These are phyloP conservation scores for Orchesella flavescens DNA, from an alignment of 2,888 invertebrate species.

Conservation along the genomic window DNA sequence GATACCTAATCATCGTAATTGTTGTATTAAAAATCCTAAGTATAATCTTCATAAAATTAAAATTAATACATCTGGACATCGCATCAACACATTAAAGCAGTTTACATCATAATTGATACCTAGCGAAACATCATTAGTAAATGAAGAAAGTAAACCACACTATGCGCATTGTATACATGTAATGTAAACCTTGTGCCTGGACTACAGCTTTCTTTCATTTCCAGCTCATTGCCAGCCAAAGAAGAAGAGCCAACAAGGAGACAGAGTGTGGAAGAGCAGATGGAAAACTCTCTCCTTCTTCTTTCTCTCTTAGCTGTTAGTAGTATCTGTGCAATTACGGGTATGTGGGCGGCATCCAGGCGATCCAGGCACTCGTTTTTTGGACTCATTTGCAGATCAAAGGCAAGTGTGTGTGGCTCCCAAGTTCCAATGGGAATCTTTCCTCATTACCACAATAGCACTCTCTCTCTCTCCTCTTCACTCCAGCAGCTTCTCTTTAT, in stretches of 20 bases:
- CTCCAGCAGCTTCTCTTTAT: not conserved
- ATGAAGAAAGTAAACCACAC: no score
- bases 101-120: no score
- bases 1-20: no score
- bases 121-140: no score
- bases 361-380: slow-evolving; percentile 3
- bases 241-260: not conserved
- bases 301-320: not conserved
- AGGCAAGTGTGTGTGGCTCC: slow-evolving; percentile 11
- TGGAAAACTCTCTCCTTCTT: not conserved
- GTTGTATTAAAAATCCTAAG: no score
- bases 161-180: no score
- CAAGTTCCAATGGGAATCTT: slow-evolving; percentile 30
- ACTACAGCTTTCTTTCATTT: no score
- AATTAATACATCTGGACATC: no score
- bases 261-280: not conserved
- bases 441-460: slow-evolving; percentile 8
- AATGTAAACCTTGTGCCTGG: no score
- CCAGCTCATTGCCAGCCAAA: no score
- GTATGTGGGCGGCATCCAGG: slow-evolving; percentile 19
- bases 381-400: slow-evolving; percentile 32
- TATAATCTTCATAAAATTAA: no score
- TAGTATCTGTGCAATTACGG: slow-evolving; percentile 9
- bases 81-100: no score
- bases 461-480: not conserved